phyloP scores from a whole-genome alignment of 2,113 vertebrate genomes.

The Campylomormyrus numenius region DNA sequence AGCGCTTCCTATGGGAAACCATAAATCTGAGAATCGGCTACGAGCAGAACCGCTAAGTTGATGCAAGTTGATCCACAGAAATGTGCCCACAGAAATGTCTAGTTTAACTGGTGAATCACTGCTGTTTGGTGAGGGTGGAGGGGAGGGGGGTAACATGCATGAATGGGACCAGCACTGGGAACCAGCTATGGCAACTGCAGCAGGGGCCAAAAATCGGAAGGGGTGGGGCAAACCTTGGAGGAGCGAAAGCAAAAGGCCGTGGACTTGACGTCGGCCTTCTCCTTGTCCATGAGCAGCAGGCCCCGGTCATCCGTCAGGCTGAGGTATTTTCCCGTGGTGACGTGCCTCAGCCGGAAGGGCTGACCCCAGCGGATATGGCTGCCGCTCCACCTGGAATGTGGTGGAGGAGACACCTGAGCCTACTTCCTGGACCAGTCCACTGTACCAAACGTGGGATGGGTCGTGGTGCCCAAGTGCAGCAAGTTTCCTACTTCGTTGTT shows the following conservation, averaged over 20 bases:
- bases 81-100: not conserved
- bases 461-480: not conserved
- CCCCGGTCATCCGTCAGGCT: conserved; percentile 83
- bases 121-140: not conserved
- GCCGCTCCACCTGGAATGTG: conserved; percentile 79
- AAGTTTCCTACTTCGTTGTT: not conserved
- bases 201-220: not conserved
- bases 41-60: not conserved
- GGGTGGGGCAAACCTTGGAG: conserved; percentile 72
- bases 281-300: conserved; percentile 84
- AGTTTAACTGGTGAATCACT: not conserved
- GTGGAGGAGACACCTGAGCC: not conserved
- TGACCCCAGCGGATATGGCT: conserved; percentile 95
- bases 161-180: not conserved
- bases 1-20: not conserved
- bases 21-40: not conserved
- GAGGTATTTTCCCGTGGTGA: conserved; percentile 92
- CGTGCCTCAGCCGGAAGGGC: conserved; percentile 83
- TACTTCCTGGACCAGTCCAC: not conserved
- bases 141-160: not conserved
- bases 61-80: no score
- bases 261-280: conserved; percentile 84
- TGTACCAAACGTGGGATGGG: not conserved
- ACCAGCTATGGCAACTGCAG: no score
- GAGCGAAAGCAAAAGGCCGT: conserved; percentile 91